Conservation (phyloP, 2,888 invertebrate species). For the Malthinus flaveolus region DNA sequence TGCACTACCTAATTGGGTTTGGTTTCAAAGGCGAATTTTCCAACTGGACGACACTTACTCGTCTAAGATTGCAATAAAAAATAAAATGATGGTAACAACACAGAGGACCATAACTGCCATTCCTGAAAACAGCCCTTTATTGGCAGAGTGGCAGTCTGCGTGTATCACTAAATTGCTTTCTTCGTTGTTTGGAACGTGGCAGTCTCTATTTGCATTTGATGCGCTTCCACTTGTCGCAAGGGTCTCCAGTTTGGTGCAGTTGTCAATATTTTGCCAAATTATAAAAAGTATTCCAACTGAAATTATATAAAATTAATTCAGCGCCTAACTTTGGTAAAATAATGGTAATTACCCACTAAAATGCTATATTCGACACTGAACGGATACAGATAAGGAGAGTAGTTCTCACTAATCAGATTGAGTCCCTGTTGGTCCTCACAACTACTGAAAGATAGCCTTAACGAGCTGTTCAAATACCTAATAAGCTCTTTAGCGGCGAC, state of each 20-base stretch:
- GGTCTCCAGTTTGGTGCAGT: constrained; percentile 51
- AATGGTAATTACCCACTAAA: constrained; percentile 63
- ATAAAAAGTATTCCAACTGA: constrained; percentile 72
- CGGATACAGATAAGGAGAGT: constrained; percentile 78
- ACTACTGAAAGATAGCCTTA: constrained; percentile 41
- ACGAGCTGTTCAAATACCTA: constrained; percentile 36
- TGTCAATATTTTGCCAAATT: constrained; percentile 74
- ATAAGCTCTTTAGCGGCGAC: constrained; percentile 45
- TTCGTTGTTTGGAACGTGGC: constrained; percentile 36
- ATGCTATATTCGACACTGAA: constrained; percentile 82
- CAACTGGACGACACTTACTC: constrained; percentile 50
- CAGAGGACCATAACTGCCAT: constrained; percentile 59
- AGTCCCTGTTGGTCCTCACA: constrained; percentile 58
- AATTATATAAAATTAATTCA: constrained; percentile 35
- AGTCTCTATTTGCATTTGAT: constrained; percentile 42
- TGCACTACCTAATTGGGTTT: too few species aligned
- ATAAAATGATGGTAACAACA: constrained; percentile 63
- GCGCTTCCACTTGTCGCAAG: constrained; percentile 30
- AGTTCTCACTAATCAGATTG: constrained; percentile 59
- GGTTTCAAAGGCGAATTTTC: too few species aligned
- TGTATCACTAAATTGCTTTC: constrained; percentile 52
- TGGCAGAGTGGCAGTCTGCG: constrained; percentile 76
- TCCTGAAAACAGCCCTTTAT: constrained; percentile 73
- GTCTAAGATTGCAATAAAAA: constrained; percentile 62
- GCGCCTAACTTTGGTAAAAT: background rate